Percentiles rank a stretch among this genome's conserved stretches.
Evolutionary conservation across 2,888 invertebrate genomes (phyloP).

Genomic region (Diaprepes abbreviatus): DNA sequence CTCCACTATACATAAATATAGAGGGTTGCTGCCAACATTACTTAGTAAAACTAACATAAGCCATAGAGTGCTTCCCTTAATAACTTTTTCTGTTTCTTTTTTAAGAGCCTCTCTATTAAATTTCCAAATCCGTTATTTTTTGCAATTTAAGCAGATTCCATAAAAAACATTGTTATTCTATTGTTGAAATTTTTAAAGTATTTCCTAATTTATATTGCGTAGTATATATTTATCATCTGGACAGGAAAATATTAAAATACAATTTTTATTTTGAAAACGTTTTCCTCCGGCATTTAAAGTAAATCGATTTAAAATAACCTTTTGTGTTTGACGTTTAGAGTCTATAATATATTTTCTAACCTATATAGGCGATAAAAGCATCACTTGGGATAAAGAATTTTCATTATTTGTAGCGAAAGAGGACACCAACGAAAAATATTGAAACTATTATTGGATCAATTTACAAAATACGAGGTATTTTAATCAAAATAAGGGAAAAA

Average conservation of each 20-base stretch:
- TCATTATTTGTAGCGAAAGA: constrained; percentile 16
- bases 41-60: too few species aligned
- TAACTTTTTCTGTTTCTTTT: too few species aligned
- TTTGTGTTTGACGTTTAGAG: constrained; percentile 53
- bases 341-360: constrained; percentile 50
- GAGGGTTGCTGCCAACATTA: too few species aligned
- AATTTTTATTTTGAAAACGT: constrained; percentile 18
- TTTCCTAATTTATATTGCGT: too few species aligned
- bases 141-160: too few species aligned
- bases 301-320: constrained; percentile 55
- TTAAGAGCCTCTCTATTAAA: too few species aligned
- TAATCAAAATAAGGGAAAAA: too few species aligned
- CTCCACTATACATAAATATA: too few species aligned
- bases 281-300: constrained; percentile 52
- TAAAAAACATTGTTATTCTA: too few species aligned
- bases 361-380: constrained; percentile 37
- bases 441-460: neutral
- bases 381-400: constrained; percentile 36
- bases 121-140: too few species aligned
- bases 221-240: neutral
- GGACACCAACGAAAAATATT: constrained; percentile 10
- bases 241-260: neutral
- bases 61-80: too few species aligned
- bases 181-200: too few species aligned
- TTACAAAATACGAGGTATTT: neutral